Base-by-base conservation (phyloP, 2,888 invertebrate species). In the Sarcophaga subvicina region DNA sequence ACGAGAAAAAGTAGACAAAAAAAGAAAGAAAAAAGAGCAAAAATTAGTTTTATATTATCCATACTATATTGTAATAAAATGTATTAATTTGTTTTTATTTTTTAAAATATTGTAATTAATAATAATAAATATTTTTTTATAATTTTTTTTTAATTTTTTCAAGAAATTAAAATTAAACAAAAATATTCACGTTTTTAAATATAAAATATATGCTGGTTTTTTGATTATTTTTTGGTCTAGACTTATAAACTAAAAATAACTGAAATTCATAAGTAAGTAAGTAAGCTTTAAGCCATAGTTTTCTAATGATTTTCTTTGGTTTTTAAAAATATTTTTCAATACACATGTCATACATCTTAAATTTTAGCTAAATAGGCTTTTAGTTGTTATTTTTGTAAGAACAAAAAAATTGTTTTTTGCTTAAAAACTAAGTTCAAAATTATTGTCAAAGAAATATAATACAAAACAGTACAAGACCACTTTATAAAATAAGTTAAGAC, bases 1-100 rank as follows among this genome's bases (percentile, higher is more conserved):
- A 91, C 90, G 90, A 91, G 91, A 87, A 85, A 78, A 87, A 91
- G 91, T 91, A 81, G 91, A 91, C 37, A 37, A 91, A 84, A 86
- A 88, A 88, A 91, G 90, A 91, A 91, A 91, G 90, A 91, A 90
- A 91, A 91, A 91, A 91, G 91, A 90, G 90, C 90, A 90, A 90
- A 91, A 92, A 92, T 92, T 91, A 92, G 92, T 92, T 87, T 81
- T 83, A 87, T 79, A 67, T 87, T 83, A 75, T 84, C 59, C 78
- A 79, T 81, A 76, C 83, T 84, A 81, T 79, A 59, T 37, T 54
- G 54, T 54, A 3, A 67, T 77, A 77, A 59, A 72, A 60, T 73
- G 79, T 66, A 27, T 69, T 66, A 73, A 45, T 64, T 71, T 60
- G 54, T 73, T 45, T 45, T 8, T 54, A 67, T 59, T 45, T 59